Conservation (phyloP, 2,888 invertebrate genomes). For the Pseudoips prasinana region DNA sequence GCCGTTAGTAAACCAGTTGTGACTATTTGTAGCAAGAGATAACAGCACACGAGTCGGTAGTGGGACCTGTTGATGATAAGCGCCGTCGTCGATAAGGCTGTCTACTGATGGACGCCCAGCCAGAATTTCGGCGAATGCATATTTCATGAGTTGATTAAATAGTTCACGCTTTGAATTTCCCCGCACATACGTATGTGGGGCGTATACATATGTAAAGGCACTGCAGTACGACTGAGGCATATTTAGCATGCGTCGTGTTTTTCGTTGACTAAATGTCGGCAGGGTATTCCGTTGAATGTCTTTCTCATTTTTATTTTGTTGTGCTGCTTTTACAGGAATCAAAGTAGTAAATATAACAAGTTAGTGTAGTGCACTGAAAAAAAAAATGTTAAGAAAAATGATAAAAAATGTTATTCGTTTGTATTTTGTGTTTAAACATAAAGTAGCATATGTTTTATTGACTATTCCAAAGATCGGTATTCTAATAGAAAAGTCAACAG, state of each 20-base stretch:
- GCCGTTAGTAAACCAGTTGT: constrained; percentile 36
- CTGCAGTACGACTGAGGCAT: constrained; percentile 40
- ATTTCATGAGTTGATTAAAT: constrained; percentile 81
- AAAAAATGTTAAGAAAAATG: no score
- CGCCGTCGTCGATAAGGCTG: constrained; percentile 75
- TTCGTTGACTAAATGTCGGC: constrained; percentile 29
- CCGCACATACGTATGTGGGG: constrained; percentile 44
- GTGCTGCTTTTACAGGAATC: no score
- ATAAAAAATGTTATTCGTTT: no score
- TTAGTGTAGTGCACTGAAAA: no score
- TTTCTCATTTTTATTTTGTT: background rate
- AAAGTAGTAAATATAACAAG: no score
- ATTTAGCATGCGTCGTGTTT: constrained; percentile 30
- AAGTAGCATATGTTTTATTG: no score
- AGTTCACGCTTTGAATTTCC: constrained; percentile 73
- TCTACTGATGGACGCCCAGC: constrained; percentile 71
- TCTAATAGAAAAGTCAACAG: no score
- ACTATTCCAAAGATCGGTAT: no score
- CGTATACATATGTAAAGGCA: constrained; percentile 47
- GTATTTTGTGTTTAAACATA: no score
- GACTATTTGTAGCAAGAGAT: constrained; percentile 80
- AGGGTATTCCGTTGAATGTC: constrained; percentile 8
- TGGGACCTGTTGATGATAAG: constrained; percentile 80
- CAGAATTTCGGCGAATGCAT: constrained; percentile 79
- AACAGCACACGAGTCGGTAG: constrained; percentile 75